These are phyloP conservation scores for Coelopa frigida DNA, from an alignment of 1,140 invertebrate species.

Conservation along the genomic window DNA sequence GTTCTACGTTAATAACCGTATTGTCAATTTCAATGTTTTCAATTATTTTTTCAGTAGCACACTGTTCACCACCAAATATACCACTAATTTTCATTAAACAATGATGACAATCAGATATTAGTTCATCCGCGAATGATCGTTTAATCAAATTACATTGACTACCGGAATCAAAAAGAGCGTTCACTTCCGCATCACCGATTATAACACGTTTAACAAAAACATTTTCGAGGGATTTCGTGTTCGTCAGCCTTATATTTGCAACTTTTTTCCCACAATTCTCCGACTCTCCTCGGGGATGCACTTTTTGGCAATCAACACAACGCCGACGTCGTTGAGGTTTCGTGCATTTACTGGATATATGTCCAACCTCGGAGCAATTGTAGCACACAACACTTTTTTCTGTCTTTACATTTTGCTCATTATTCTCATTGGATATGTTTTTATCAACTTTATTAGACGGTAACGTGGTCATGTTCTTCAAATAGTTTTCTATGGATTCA, in stretches of 20 bases:
- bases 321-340: constrained; percentile 5
- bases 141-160: constrained; percentile 5
- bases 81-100: constrained; percentile 4
- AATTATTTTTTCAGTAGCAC: neutral
- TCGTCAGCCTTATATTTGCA: neutral
- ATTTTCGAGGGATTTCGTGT: neutral
- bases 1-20: no score
- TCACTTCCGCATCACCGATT: neutral
- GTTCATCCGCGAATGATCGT: neutral
- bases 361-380: constrained; percentile 10
- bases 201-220: neutral
- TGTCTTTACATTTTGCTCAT: neutral
- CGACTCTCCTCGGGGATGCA: constrained; percentile 6
- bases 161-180: constrained; percentile 5
- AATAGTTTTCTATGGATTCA: constrained; percentile 5
- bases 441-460: no score
- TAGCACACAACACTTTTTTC: neutral
- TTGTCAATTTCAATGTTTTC: neutral
- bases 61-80: neutral
- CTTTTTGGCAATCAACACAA: constrained; percentile 5
- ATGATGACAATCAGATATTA: neutral
- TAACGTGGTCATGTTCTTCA: neutral
- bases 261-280: constrained; percentile 7
- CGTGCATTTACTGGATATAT: constrained; percentile 4
- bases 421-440: neutral